phyloP scores from a whole-genome alignment of 2,888 invertebrate genomes.

The Leucophenga montana region DNA sequence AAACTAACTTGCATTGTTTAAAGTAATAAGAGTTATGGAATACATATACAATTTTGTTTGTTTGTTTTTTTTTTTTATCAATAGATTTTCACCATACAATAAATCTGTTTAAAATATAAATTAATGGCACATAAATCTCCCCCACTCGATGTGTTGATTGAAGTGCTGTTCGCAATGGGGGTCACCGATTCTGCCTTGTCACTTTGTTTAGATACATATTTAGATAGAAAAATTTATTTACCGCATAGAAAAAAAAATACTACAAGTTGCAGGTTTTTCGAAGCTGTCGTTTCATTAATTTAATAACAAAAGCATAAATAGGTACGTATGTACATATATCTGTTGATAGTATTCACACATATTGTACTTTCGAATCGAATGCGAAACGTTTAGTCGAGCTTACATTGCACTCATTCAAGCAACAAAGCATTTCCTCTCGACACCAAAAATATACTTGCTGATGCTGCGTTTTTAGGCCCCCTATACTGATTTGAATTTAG shows the following conservation, averaged over 20 bases:
- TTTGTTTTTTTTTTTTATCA: no score
- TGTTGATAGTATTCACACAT: no score
- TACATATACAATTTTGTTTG: no score
- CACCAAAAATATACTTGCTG: neutral
- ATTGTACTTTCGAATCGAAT: no score
- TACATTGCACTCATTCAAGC: conserved; percentile 12
- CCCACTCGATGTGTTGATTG: conserved; percentile 39
- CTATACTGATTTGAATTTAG: neutral
- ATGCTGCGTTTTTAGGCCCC: conserved; percentile 4
- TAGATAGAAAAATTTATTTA: no score
- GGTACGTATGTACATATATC: neutral
- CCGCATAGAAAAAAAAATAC: no score
- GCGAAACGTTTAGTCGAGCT: neutral
- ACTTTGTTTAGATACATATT: conserved; percentile 32
- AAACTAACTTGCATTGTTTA: no score
- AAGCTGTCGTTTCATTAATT: conserved; percentile 41
- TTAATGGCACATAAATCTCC: conserved; percentile 26
- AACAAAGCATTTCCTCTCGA: conserved; percentile 34
- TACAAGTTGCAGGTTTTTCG: neutral
- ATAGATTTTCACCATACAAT: neutral
- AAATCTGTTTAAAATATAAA: conserved; percentile 25
- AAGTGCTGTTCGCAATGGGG: conserved; percentile 19
- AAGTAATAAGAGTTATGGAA: no score
- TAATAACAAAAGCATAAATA: conserved; percentile 36
- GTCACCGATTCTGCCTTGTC: conserved; percentile 15